A percentile compares a stretch with the other conserved stretches of the same genome.
These are phyloP conservation scores for Bilobella aurantiaca DNA, from an alignment of 1,140 invertebrate species.

Conservation along the genomic window DNA sequence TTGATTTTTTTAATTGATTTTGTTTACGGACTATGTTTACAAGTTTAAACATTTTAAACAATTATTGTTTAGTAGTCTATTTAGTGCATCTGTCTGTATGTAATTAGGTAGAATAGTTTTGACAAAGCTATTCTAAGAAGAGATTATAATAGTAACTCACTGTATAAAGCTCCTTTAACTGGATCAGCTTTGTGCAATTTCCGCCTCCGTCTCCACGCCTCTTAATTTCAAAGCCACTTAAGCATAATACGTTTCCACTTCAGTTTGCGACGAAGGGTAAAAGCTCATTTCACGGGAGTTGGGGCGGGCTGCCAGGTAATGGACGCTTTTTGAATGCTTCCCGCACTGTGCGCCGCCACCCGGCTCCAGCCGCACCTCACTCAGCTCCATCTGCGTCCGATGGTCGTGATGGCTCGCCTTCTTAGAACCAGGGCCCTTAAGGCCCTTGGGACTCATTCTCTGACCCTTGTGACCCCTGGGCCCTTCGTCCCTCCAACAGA, in stretches of 20 bases:
- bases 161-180: too few relatives aligned
- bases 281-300: not conserved
- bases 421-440: not conserved
- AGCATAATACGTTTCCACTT: not conserved
- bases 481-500: constrained; percentile 3
- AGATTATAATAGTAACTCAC: too few relatives aligned
- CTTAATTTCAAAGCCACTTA: too few relatives aligned
- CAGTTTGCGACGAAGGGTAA: not conserved
- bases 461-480: not conserved
- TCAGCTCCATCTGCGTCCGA: not conserved
- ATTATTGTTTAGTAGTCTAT: too few relatives aligned
- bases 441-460: not conserved
- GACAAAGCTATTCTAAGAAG: too few relatives aligned
- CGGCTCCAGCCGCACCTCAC: not conserved
- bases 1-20: too few relatives aligned
- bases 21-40: too few relatives aligned
- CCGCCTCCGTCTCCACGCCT: too few relatives aligned
- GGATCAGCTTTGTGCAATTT: too few relatives aligned
- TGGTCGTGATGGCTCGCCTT: not conserved
- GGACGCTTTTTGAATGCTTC: not conserved
- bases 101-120: too few relatives aligned
- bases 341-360: not conserved
- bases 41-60: too few relatives aligned
- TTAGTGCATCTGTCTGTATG: too few relatives aligned
- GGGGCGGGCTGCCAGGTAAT: not conserved